Evolutionary conservation across 1,140 invertebrate species (phyloP), one percentile per base, ranked within the genome.

Genomic region (Penaeus chinensis): DNA sequence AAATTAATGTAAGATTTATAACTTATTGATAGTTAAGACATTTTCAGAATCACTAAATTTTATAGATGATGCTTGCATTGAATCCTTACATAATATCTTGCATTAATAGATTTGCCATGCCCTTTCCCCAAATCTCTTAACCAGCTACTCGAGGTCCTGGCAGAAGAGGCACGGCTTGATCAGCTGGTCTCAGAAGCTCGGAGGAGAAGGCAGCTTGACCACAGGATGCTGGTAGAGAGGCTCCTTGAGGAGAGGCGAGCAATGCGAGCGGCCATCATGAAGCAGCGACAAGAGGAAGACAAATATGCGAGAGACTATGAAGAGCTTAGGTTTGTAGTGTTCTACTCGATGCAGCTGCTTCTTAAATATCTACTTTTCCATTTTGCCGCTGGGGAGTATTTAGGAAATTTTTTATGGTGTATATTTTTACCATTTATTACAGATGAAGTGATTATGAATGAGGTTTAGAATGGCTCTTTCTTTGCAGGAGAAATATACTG

Each of bases 91-190:
- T 13, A 2, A 16, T 16, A 54, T 16, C 54, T 54, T 54, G 11
- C 54, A 54, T 54, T 54, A 54, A 10, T 13, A 16, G 10, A 54
- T 13, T 54, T 13, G 11, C 0, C 54, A 54, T 54, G 10, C 54
- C 54, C 54, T 8, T 13, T 54, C 11, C 54, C 54, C 11, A 54
- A 54, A 54, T 54, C 54, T 54, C 11, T 16, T 16, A 54, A 13
- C 8, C 63, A 85, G 84, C 84, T 85, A 24, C 71, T 85, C 2
- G 84, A 79, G 42, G 84, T 85, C 16, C 27, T 85, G 63, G 84
- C 84, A 54, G 84, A 85, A 27, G 84, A 85, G 65, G 76, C 62
- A 19, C 27, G 27, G 3, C 63, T 80, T 24, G 84, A 85, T 20
- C 76, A 85, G 63, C 54, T 85, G 32, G 84, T 85, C 3, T 37